phyloP scores from a whole-genome alignment of 2,888 invertebrate species.

The Latheticus oryzae region DNA sequence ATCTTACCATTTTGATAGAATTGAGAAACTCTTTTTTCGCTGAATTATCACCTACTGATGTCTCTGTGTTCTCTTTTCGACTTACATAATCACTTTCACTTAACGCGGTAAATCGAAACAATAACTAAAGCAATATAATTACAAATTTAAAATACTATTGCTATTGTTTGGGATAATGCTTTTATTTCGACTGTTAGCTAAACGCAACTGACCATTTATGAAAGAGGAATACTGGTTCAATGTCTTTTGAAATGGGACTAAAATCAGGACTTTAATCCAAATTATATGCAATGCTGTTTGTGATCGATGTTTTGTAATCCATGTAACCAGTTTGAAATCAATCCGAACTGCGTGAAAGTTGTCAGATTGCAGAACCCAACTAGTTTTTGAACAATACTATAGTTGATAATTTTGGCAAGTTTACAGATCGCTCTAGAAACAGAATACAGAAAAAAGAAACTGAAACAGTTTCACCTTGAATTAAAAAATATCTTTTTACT shows the following conservation, averaged over 20 bases:
- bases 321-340: constrained; percentile 3
- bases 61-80: constrained; percentile 4
- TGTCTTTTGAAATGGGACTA: neutral
- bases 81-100: constrained; percentile 25
- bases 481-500: neutral
- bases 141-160: constrained; percentile 1
- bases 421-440: no score
- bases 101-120: constrained; percentile 11
- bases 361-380: constrained; percentile 1
- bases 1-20: constrained; percentile 13
- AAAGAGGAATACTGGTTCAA: constrained; percentile 5
- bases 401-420: constrained; percentile 3
- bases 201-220: neutral
- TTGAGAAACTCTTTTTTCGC: neutral
- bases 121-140: constrained; percentile 3
- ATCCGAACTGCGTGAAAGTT: constrained; percentile 16
- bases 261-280: neutral
- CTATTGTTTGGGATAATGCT: no score
- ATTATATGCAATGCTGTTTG: constrained; percentile 1
- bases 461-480: no score
- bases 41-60: neutral
- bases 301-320: constrained; percentile 5
- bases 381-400: neutral
- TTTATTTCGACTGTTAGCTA: no score
- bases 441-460: no score